phyloP scores from a whole-genome alignment of 2,888 invertebrate species.

The Onthophagus sagittarius region DNA sequence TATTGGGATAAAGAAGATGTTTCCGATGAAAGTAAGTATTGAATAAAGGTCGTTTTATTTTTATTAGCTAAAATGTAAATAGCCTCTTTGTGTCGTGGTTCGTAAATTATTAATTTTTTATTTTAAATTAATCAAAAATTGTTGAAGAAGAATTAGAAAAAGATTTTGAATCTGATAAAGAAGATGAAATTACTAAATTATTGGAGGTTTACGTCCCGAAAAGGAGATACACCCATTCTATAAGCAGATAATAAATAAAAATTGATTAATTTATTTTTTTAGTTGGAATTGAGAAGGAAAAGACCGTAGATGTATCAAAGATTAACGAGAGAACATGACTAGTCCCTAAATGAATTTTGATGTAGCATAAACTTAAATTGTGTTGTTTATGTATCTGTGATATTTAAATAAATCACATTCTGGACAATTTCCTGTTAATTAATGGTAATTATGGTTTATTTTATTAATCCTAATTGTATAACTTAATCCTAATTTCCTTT shows the following conservation, averaged over 20 bases:
- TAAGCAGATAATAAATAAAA: neutral
- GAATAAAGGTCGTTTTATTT: neutral
- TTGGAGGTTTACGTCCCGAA: neutral
- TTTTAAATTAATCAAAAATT: neutral
- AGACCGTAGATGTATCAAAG: neutral
- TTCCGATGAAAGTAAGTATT: neutral
- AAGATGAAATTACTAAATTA: neutral
- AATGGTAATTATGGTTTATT: too few relatives aligned
- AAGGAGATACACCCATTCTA: neutral
- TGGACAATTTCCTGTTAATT: too few relatives aligned
- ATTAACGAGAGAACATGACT: too few relatives aligned
- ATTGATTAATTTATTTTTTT: neutral
- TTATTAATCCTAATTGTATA: too few relatives aligned
- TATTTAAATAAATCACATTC: too few relatives aligned
- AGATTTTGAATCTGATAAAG: neutral
- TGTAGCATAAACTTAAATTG: too few relatives aligned
- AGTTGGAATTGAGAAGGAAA: neutral
- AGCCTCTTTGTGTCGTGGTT: neutral
- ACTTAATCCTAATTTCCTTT: too few relatives aligned
- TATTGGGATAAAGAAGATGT: constrained; percentile 57
- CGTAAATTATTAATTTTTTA: too few relatives aligned
- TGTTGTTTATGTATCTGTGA: too few relatives aligned
- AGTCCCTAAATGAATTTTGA: too few relatives aligned
- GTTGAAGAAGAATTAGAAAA: neutral
- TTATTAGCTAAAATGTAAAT: neutral